Conservation (phyloP, 2,888 invertebrate species). For the Coecobrya sp. region DNA sequence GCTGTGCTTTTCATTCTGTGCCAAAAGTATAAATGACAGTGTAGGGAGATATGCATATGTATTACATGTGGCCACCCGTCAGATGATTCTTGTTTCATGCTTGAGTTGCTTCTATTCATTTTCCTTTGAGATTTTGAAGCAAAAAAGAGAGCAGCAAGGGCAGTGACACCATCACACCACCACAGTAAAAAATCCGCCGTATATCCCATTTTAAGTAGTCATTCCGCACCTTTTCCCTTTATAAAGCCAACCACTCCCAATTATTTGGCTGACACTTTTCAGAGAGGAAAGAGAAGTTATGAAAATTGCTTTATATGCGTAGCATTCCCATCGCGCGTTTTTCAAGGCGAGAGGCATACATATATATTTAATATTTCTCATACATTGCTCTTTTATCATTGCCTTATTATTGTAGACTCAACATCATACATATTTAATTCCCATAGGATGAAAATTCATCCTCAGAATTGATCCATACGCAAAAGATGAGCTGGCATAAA, state of each 20-base stretch:
- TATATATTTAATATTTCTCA: too few species aligned
- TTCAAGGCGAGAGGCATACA: too few species aligned
- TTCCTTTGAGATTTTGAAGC: constrained; percentile 4
- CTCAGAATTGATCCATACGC: not conserved
- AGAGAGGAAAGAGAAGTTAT: not conserved
- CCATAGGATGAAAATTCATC: not conserved
- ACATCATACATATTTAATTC: not conserved
- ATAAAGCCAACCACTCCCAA: not conserved
- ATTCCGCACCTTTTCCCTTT: not conserved
- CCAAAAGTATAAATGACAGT: not conserved
- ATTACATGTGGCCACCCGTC: not conserved
- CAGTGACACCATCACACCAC: not conserved
- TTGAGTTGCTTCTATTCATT: not conserved
- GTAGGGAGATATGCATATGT: not conserved
- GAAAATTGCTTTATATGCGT: not conserved
- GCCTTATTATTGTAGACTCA: too few species aligned
- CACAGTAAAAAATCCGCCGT: not conserved
- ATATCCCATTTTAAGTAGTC: too few species aligned
- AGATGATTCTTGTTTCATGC: constrained; percentile 17
- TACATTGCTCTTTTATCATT: too few species aligned
- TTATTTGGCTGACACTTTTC: not conserved
- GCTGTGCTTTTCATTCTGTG: not conserved
- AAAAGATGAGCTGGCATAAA: not conserved
- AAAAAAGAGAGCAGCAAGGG: not conserved
- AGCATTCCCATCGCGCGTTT: too few species aligned